Base-by-base conservation (phyloP, 2,888 invertebrate species). In the Mimumesa dahlbomi region DNA sequence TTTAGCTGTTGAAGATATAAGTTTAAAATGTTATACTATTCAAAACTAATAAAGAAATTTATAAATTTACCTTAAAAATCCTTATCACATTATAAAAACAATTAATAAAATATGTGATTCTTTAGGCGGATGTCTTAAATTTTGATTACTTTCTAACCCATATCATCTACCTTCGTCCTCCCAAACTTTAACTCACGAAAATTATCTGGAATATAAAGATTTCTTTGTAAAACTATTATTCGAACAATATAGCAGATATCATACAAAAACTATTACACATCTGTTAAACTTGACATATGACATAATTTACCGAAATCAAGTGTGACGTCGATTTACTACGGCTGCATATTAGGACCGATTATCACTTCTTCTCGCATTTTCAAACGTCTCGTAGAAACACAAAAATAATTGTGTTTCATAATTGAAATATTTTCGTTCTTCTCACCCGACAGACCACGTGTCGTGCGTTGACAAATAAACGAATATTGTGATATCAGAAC, bases 41-140 rank as follows among this genome's bases (percentile, higher is more conserved):
- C 7, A 38, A 6, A 5, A 18, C 19, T 2, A 25, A 36, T 40
- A 14, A 19, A 48, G 31, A 14, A 40, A n/a, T n/a, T n/a, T 19
- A n/a, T 19, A 14, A n/a, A n/a, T 25, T 65, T 65, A 68, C 67
- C 65, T 65, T 36, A 0, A 11, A 52, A 43, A 36, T 11, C 43
- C 31, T 45, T 21, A 25, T 25, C 4, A 25, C 3, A 25, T 3
- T 25, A 5, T 25, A 25, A 25, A 34, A 34, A n/a, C n/a, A 34
- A 34, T 34, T 29, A 25, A 25, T 61, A 52, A 59, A 34, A 2
- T 16, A 14, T 25, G 7, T 9, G 9, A 31, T 29, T 16, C 4
- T 25, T 16, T 6, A 29, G n/a, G 21, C 7, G 2, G 40, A 53
- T 40, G 9, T 19, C 3, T 29, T 13, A 13, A 19, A 1, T 9